Evolutionary conservation across 2,113 vertebrate genomes (phyloP).

Genomic region (Meles meles): DNA sequence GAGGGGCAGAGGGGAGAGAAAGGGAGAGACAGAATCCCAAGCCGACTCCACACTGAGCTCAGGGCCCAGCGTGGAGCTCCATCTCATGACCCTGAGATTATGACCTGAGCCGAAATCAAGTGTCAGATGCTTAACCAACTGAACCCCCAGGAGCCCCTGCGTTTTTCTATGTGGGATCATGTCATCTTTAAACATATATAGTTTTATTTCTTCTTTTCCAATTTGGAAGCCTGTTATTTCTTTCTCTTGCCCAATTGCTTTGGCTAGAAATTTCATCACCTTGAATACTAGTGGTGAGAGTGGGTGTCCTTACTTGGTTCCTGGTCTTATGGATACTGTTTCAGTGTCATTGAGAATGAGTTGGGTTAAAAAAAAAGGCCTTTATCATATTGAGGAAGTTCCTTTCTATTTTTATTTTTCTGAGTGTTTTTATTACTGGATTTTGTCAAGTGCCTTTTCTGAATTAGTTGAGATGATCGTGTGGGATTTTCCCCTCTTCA

Average conservation of each 20-base stretch:
- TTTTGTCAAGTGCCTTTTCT: neutral
- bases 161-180: neutral
- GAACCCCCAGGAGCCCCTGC: neutral
- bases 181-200: neutral
- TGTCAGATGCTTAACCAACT: neutral
- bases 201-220: conserved; percentile 12
- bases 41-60: neutral
- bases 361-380: neutral
- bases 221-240: neutral
- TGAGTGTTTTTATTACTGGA: neutral
- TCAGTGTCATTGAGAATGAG: neutral
- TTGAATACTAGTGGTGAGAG: neutral
- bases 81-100: neutral
- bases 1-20: neutral
- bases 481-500: neutral
- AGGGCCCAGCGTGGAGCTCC: neutral
- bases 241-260: neutral
- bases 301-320: neutral
- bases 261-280: neutral
- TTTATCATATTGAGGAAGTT: neutral
- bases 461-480: neutral
- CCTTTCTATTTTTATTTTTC: neutral
- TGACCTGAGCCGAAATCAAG: neutral
- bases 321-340: neutral
- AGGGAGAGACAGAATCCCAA: neutral